A percentile compares a stretch with the other conserved stretches of the same genome.
These are phyloP conservation scores for Falco berigora DNA, from an alignment of 2,797 vertebrate genomes.

Conservation along the genomic window DNA sequence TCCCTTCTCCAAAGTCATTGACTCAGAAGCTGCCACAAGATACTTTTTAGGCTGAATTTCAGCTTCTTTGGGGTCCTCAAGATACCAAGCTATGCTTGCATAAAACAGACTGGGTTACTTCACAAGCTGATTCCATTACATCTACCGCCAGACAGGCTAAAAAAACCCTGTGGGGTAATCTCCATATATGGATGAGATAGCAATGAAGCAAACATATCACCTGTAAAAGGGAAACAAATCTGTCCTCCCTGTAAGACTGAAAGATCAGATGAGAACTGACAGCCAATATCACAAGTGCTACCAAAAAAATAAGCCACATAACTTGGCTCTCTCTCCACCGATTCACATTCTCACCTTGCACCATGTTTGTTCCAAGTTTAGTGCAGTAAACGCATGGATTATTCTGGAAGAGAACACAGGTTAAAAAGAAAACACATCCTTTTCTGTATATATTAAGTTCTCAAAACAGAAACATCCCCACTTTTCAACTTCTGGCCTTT, in stretches of 20 bases:
- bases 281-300: background rate
- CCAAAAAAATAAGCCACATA: background rate
- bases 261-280: background rate
- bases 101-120: conserved; percentile 2
- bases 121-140: background rate
- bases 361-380: conserved; percentile 8
- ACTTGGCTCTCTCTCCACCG: background rate
- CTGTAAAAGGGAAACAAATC: conserved; percentile 28
- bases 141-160: background rate
- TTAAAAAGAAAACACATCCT: background rate
- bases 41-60: background rate
- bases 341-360: conserved; percentile 18
- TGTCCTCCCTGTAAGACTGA: background rate
- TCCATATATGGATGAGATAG: background rate
- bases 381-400: background rate
- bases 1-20: background rate
- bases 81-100: background rate
- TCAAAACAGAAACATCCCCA: conserved; percentile 17
- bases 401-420: conserved; percentile 44
- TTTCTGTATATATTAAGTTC: background rate
- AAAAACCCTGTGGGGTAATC: background rate
- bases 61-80: conserved; percentile 3
- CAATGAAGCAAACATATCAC: background rate
- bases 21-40: background rate
- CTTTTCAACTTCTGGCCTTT: conserved; percentile 1